phyloP scores from a whole-genome alignment of 2,797 vertebrate species.

The Mormyrops boulengeri region DNA sequence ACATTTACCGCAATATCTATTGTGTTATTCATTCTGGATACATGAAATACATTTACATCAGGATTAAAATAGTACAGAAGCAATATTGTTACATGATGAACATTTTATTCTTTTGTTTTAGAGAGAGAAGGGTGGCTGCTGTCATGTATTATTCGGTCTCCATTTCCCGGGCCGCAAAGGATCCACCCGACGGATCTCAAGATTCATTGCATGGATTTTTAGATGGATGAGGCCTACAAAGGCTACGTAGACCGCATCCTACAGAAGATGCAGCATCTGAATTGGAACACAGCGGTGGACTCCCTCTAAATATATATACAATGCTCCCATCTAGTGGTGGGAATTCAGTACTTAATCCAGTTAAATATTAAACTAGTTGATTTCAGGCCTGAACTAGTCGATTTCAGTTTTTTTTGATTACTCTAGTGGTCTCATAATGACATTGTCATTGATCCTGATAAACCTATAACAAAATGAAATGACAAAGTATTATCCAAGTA shows the following conservation, averaged over 20 bases:
- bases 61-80: too few relatives aligned
- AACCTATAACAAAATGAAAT: neutral
- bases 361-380: neutral
- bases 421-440: neutral
- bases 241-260: neutral
- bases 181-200: neutral
- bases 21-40: too few relatives aligned
- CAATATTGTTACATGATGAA: too few relatives aligned
- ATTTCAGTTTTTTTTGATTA: neutral
- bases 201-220: neutral
- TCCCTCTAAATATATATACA: neutral
- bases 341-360: neutral
- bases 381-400: neutral
- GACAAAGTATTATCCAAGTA: neutral
- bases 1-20: too few relatives aligned
- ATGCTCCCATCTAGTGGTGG: neutral
- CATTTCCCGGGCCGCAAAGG: neutral
- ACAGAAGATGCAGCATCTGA: neutral
- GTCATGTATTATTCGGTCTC: too few relatives aligned
- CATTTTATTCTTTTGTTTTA: too few relatives aligned
- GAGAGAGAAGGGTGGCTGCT: too few relatives aligned
- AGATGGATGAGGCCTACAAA: neutral
- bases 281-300: neutral
- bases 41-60: too few relatives aligned
- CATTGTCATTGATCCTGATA: neutral